A percentile compares a stretch with the other conserved stretches of the same genome.
Conservation (phyloP, 2,113 vertebrate genomes). For the rabbit (Oryctolagus cuniculus) region mOryCun1.1 NC_091434.1:94520001-94520500, state of each 20-base stretch:
- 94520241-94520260: background rate
- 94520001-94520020: background rate
- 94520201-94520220: background rate
- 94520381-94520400: background rate
- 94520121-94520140: background rate
- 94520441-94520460: background rate
- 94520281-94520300: background rate
- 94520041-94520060: background rate
- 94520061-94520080: constrained; percentile 17
- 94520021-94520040: background rate
- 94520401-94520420: background rate
- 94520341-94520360: background rate
- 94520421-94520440: background rate
- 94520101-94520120: background rate
- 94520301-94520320: background rate
- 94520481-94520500: background rate
- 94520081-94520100: background rate
- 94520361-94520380: background rate
- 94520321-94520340: background rate
- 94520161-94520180: background rate
- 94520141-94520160: background rate
- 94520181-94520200: background rate
- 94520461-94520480: background rate
- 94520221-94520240: background rate
- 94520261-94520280: background rate